These are phyloP conservation scores for Pollachius pollachius DNA, from an alignment of 2,113 vertebrate species.

Conservation along the genomic window DNA sequence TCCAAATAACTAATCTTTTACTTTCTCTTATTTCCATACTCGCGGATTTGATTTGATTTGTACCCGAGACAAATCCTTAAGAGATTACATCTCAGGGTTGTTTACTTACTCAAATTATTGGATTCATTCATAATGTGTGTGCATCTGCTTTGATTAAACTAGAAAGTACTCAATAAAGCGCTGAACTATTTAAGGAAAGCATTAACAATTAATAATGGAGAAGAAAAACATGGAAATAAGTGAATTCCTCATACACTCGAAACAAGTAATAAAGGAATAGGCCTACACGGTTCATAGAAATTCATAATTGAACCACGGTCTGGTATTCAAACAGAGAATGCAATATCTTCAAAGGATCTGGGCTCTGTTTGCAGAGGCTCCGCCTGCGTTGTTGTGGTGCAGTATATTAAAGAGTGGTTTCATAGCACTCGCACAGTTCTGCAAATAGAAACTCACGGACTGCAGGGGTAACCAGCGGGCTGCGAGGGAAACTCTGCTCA, in stretches of 20 bases:
- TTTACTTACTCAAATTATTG: no score
- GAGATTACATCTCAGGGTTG: not conserved
- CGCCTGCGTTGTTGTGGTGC: not conserved
- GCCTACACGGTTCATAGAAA: no score
- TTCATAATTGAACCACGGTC: not conserved
- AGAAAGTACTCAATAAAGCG: no score
- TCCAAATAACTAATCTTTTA: not conserved
- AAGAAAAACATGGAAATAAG: no score
- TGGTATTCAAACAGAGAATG: not conserved
- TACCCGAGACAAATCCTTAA: not conserved
- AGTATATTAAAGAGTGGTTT: constrained; percentile 43
- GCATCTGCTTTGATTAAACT: no score
- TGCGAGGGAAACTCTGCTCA: constrained; percentile 25
- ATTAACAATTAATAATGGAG: no score
- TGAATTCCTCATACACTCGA: no score
- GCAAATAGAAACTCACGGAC: constrained; percentile 62
- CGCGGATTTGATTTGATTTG: no score
- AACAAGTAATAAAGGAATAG: no score
- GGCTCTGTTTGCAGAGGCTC: not conserved
- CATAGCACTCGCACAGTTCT: constrained; percentile 50
- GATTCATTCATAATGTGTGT: no score
- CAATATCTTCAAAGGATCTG: not conserved
- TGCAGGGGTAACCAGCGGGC: constrained; percentile 61
- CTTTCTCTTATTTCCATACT: no score
- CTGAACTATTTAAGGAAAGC: no score